Percentiles rank a stretch among this genome's conserved stretches.
Evolutionary conservation across 2,888 invertebrate genomes (phyloP).

Genomic region (Dione juno): DNA sequence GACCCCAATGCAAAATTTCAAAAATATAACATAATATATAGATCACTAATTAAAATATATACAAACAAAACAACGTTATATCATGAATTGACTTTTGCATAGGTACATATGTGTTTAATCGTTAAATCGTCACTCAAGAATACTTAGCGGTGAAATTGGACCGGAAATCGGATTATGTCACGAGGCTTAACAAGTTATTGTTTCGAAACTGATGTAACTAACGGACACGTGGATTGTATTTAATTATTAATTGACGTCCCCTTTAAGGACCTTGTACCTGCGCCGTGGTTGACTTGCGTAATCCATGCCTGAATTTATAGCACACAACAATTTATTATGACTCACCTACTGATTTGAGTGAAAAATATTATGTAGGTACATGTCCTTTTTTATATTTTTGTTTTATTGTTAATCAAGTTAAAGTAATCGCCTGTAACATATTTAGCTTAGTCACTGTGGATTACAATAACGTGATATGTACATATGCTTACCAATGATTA

Average conservation of each 20-base stretch:
- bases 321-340: constrained; percentile 39
- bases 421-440: too few species aligned
- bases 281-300: constrained; percentile 41
- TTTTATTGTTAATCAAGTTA: too few species aligned
- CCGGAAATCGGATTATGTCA: constrained; percentile 43
- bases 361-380: constrained; percentile 14
- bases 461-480: too few species aligned
- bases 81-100: neutral
- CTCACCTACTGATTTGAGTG: constrained; percentile 26
- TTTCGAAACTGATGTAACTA: constrained; percentile 38
- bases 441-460: too few species aligned
- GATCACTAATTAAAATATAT: neutral
- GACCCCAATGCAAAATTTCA: too few species aligned
- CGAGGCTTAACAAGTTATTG: constrained; percentile 34
- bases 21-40: neutral
- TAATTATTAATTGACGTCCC: constrained; percentile 42
- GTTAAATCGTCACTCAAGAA: constrained; percentile 31
- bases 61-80: neutral
- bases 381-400: too few species aligned
- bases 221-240: constrained; percentile 38
- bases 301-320: constrained; percentile 40
- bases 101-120: neutral
- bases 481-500: too few species aligned
- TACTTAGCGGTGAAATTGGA: constrained; percentile 36
- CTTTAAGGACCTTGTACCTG: constrained; percentile 50